Evolutionary conservation across 2,113 vertebrate genomes (phyloP), one percentile per base, ranked within the genome.

Genomic region (Peromyscus polionotus): DNA sequence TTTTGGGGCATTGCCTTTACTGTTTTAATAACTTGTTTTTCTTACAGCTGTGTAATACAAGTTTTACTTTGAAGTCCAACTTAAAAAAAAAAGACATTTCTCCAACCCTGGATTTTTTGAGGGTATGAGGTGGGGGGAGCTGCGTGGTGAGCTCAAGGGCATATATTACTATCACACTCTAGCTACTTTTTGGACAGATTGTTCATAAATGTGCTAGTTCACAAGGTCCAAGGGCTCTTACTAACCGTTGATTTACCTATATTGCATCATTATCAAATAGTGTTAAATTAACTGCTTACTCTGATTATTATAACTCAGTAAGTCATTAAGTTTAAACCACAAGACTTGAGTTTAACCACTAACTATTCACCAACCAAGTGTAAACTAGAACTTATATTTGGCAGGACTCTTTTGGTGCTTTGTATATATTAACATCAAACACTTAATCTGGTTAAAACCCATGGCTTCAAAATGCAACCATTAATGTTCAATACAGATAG

Each of bases 241-340:
- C 31, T 86, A 36, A 9, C 28, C 39, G 48, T 6, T 88, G 2
- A 98, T 97, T 96, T 95, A 98, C 97, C 97, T 97, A 22, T 42
- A 45, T 28, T 39, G 85, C 39, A 28, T 59, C 22, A 72, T 80
- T 77, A 84, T 51, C 28, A 89, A 91, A 51, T 51, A 51, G 51
- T 51, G 51, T 51, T 61, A 87, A 20, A 22, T 83, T 24, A 39
- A 6, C 11, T n/a, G 33, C 17, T 81, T 36, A 81, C 54, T 36
- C 22, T 28, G 13, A 20, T 17, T 8, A 19, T 59, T n/a, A 31
- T 65, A 84, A 59, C 28, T 28, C 20, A 84, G 54, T 1, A 83
- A 26, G 36, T 22, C n/a, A 73, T 20, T 77, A 42, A 70, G 22
- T 36, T 72, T 48, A 26, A 77, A 28, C 75, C 75, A 89, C 12